These are phyloP conservation scores for Bruchidius siliquastri DNA, from an alignment of 2,888 invertebrate genomes.

Conservation along the genomic window DNA sequence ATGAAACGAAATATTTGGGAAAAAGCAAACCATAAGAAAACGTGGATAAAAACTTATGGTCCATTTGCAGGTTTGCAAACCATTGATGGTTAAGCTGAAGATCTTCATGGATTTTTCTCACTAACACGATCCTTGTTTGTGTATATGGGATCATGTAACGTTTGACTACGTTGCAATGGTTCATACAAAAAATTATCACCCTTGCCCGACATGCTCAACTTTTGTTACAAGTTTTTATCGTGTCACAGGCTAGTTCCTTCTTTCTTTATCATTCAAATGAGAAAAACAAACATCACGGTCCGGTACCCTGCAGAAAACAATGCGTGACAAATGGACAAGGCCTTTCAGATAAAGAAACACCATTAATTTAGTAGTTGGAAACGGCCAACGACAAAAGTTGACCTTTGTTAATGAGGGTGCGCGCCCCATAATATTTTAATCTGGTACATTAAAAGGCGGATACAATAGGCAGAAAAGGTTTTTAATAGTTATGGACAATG, in stretches of 20 bases:
- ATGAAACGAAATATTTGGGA: too few species aligned
- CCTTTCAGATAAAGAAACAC: background rate
- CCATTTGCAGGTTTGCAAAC: too few species aligned
- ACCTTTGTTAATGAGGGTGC: constrained; percentile 44
- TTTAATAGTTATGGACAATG: constrained; percentile 21
- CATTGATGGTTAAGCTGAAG: too few species aligned
- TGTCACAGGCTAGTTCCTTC: background rate
- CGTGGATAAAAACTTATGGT: too few species aligned
- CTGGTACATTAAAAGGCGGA: constrained; percentile 2
- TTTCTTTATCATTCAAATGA: constrained; percentile 26
- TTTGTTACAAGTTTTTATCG: background rate
- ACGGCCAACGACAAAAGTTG: constrained; percentile 31
- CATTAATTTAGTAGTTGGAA: background rate
- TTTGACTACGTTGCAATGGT: background rate
- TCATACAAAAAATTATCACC: background rate
- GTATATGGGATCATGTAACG: too few species aligned
- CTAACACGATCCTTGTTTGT: too few species aligned
- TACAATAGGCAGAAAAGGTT: background rate
- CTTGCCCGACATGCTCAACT: background rate
- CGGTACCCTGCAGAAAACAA: constrained; percentile 38
- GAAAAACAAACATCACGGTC: constrained; percentile 26
- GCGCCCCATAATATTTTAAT: constrained; percentile 35
- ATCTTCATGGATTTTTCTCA: too few species aligned
- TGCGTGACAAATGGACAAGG: constrained; percentile 47
- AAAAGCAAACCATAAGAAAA: too few species aligned